Conservation (phyloP, 2,888 invertebrate genomes). For the Eurois occulta region DNA sequence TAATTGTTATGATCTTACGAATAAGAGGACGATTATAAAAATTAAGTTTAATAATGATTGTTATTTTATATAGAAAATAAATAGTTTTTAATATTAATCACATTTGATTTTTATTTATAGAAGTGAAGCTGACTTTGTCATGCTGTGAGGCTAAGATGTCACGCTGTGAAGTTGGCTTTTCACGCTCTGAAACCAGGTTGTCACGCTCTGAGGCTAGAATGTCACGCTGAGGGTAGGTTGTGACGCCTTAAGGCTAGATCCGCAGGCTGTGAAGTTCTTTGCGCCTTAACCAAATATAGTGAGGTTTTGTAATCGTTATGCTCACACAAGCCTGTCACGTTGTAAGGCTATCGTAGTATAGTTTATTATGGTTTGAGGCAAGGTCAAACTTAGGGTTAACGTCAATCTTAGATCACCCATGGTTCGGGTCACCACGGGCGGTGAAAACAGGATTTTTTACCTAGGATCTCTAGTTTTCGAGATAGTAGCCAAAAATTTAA, state of each 20-base stretch:
- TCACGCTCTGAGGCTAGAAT: too few relatives aligned
- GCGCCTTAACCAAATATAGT: neutral
- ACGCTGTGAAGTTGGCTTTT: too few relatives aligned
- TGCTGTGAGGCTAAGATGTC: neutral
- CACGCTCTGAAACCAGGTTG: too few relatives aligned
- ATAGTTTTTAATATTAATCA: slow-evolving; percentile 20
- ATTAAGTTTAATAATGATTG: slow-evolving; percentile 21
- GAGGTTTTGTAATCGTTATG: neutral
- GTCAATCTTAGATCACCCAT: neutral
- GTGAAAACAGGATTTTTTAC: too few relatives aligned
- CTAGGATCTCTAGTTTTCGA: neutral
- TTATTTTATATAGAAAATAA: slow-evolving; percentile 43
- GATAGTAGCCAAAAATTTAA: neutral
- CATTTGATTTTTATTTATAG: slow-evolving; percentile 13
- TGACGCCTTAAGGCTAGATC: neutral
- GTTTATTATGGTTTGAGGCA: neutral
- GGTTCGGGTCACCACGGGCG: too few relatives aligned
- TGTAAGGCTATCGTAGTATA: neutral
- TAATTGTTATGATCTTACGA: slow-evolving; percentile 17
- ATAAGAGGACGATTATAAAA: slow-evolving; percentile 16
- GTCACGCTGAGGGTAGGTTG: neutral
- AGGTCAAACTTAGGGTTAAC: neutral
- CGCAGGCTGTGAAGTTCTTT: neutral
- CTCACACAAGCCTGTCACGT: neutral
- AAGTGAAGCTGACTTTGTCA: neutral